Base-by-base conservation (phyloP, 2,888 invertebrate species). In the Mimachlamys varia region DNA sequence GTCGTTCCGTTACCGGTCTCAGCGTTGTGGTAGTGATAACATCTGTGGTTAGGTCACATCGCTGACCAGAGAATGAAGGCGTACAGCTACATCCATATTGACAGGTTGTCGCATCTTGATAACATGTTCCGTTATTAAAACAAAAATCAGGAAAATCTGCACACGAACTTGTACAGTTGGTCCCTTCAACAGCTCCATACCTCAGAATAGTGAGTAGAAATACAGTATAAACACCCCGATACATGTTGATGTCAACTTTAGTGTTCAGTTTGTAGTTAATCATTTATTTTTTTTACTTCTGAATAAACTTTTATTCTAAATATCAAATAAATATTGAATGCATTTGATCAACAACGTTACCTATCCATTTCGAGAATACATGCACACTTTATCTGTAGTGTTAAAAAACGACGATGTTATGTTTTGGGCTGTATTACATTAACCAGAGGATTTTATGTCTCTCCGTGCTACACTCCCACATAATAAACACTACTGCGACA, bases 1-100 rank as follows among this genome's bases (percentile, higher is more conserved):
- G 44, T 17, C 88, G 76, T 55, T 55, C 76, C 13, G 33, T 17
- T 27, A 58, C 7, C 19, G 90, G 90, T 88, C 90, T 37, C 13
- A 90, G 62, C 1, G 76, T 76, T 33, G 76, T 76, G 1, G 76
- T 22, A 33, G 33, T 33, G 7, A 33, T 17, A 15, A 13, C 2
- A 12, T 76, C 13, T 27, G 76, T 76, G 27, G 15, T 1, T 27
- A 22, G 17, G 33, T 76, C 76, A 33, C 76, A 76, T 33, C 76
- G 33, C 33, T 76, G 22, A 12, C 76, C 76, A 13, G 76, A 33
- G 33, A 76, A 76, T 76, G 76, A 33, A 33, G 33, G 12, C 12
- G 13, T 33, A 76, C 76, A 76, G 15, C 33, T 13, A 22, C 76
- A 76, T 10, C 33, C 33, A 12, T 19, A 2, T 1, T 33, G 33